phyloP scores from a whole-genome alignment of 2,113 vertebrate species.

The Macheiramphus alcinus region DNA sequence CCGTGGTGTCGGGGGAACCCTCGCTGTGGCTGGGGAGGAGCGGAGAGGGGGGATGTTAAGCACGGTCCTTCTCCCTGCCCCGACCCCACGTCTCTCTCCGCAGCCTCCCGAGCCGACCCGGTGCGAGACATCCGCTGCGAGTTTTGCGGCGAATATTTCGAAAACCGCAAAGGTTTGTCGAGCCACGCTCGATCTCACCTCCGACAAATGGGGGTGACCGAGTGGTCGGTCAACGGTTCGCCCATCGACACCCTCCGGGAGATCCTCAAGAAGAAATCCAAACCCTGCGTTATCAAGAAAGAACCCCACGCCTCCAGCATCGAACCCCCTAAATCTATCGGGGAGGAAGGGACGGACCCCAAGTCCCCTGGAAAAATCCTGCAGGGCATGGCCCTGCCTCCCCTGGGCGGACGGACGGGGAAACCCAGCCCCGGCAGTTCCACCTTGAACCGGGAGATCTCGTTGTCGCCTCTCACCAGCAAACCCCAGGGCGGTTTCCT shows the following conservation, averaged over 20 bases:
- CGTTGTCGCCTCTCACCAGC: constrained; percentile 67
- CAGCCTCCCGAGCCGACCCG: constrained; percentile 72
- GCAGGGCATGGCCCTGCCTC: constrained; percentile 66
- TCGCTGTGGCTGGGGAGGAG: fast-evolving
- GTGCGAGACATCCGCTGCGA: constrained; percentile 88
- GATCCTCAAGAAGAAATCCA: constrained; percentile 85
- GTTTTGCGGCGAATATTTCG: constrained; percentile 94
- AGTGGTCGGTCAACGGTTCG: constrained; percentile 93
- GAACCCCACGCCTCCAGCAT: constrained; percentile 75
- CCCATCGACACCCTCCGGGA: constrained; percentile 93
- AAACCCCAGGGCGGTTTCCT: constrained; percentile 71
- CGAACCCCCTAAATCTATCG: constrained; percentile 63
- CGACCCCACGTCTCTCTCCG: neutral
- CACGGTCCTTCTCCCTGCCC: neutral
- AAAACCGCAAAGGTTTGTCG: constrained; percentile 93
- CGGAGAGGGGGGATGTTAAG: fast-evolving
- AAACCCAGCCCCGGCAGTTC: constrained; percentile 71
- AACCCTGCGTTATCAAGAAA: constrained; percentile 73
- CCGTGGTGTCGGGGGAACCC: fast-evolving
- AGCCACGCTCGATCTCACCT: constrained; percentile 94
- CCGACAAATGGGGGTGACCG: constrained; percentile 94
- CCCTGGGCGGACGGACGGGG: constrained; percentile 67
- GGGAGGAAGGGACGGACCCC: constrained; percentile 51
- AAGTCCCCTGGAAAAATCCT: constrained; percentile 62
- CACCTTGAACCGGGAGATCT: constrained; percentile 50